phyloP scores from a whole-genome alignment of 2,797 vertebrate species.

The Columba guinea region DNA sequence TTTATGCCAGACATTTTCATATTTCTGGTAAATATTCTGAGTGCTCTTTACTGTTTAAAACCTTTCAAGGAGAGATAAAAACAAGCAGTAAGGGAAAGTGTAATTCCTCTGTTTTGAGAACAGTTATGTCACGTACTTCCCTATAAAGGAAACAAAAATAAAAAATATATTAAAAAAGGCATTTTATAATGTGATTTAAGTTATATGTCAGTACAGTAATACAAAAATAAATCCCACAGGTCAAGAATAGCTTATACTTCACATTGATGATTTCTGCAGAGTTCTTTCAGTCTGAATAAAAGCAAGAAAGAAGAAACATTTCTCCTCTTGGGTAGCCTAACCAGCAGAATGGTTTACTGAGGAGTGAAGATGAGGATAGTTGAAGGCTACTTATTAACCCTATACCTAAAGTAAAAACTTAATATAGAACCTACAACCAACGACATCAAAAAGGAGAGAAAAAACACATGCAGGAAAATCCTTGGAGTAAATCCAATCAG shows the following conservation, averaged over 20 bases:
- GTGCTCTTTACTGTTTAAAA: neutral
- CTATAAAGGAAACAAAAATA: neutral
- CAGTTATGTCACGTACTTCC: neutral
- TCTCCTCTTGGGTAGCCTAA: neutral
- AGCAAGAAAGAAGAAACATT: accelerated
- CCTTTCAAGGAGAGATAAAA: neutral
- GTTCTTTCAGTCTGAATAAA: neutral
- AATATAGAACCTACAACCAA: neutral
- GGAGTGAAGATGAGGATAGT: neutral
- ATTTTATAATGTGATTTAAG: neutral
- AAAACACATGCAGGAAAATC: neutral
- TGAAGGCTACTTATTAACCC: neutral
- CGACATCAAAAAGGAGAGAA: neutral
- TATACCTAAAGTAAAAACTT: neutral
- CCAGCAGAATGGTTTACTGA: neutral
- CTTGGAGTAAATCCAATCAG: neutral
- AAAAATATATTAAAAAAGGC: neutral
- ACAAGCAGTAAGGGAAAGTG: neutral
- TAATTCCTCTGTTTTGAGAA: neutral
- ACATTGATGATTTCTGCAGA: neutral
- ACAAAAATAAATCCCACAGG: neutral
- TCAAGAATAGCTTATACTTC: neutral
- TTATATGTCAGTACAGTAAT: neutral
- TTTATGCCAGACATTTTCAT: neutral
- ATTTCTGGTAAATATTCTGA: neutral